Evolutionary conservation across 2,797 vertebrate species (phyloP), one percentile per base, ranked within the genome.

Genomic region (Rhinoraja longicauda): DNA sequence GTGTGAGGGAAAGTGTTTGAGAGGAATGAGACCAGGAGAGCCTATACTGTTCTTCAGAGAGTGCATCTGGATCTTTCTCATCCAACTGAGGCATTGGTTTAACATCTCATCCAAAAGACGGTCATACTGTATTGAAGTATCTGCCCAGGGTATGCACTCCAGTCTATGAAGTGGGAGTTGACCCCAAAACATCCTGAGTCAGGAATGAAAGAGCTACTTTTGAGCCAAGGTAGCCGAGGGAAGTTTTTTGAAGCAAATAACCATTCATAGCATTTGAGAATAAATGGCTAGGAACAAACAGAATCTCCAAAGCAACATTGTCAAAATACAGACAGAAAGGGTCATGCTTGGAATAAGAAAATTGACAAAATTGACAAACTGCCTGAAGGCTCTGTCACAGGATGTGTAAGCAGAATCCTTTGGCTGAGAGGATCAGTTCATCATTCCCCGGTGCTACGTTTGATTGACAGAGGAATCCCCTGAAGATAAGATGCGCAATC

Each of bases 381-480:
- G 84, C n/a, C 84, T 88, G 59, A 67, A 67, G 62, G n/a, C 36
- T 88, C 26, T 88, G 84, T 64, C 84, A 19, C 84, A 64, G 29
- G 84, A 64, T 88, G 29, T 59, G 36, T 67, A 88, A 88, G 17
- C 67, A n/a, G n/a, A 88, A 88, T 88, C n/a, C 21, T 36, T 62
- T 88, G 84, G 84, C 62, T 88, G 84, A 67, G 62, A 88, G 84
- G 84, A 88, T 88, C 36, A 67, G 84, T n/a, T 88, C 62, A 88
- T 88, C n/a, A 67, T 67, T 88, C n/a, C n/a, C n/a, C 17, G 67
- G 57, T 32, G 82, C 26, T 45, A 62, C 12, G 19, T n/a, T 64
- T 62, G 84, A 88, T 39, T 88, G 84, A 88, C 84, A 88, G 62
- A 67, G 59, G 29, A 88, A 67, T 64, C 19, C 21, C n/a, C 84